Evolutionary conservation across 2,888 invertebrate genomes (phyloP), one percentile per base, ranked within the genome.

Genomic region (Drosophila testacea): DNA sequence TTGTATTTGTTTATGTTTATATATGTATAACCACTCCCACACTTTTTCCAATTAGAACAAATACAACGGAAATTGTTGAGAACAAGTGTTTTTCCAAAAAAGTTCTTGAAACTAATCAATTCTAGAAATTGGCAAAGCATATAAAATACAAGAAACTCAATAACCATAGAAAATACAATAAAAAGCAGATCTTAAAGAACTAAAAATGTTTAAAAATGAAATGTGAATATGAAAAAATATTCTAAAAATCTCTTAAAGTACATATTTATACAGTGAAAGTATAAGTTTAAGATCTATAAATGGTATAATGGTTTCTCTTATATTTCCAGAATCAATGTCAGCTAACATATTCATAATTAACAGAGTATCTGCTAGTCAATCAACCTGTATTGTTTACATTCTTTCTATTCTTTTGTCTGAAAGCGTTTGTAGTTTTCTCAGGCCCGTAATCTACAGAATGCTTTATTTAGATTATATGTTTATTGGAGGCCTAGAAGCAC

Each of bases 371-470:
- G 7, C 10, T 4, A 41, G 30, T 60, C 34, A 11, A 6, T 22
- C 50, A 13, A 3, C 7, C 5, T 10, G 13, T n/a, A 1, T n/a
- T 32, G 27, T 28, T 47, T 30, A 1, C 16, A 16, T n/a, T 48
- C 36, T 16, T 42, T 10, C 22, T 42, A 34, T 34, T 42, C 60
- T 41, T 34, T 41, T 42, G 51, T 51, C 22, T 34, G 13, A 27
- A 51, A 60, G 55, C 55, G 47, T 47, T 47, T 46, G 27, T 34
- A 55, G 38, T 62, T 38, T 62, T 62, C 62, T 34, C 62, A 55
- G 61, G 28, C 6, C 44, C 28, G 28, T 61, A 52, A 61, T 61
- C 61, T 61, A 62, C 30, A 62, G 52, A 52, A 44, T 39, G 62
- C 55, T 55, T 46, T 16, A 56, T 48, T 63, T 57, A 63, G 57